Conservation (phyloP, 2,113 vertebrate species). For the Spea multiplicata region DNA sequence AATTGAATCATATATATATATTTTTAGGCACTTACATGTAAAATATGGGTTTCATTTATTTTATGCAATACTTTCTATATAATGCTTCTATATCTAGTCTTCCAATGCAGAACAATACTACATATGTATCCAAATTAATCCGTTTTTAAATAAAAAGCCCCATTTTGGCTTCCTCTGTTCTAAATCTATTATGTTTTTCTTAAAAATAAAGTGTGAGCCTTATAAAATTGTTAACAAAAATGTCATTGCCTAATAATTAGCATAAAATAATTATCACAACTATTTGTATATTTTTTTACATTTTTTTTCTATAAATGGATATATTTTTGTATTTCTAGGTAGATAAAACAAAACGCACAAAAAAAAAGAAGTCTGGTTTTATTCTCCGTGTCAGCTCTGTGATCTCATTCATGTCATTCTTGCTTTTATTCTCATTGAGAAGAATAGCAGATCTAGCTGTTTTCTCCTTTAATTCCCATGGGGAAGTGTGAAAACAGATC, state of each 20-base stretch:
- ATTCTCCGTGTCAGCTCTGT: background rate
- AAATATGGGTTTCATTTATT: background rate
- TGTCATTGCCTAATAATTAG: background rate
- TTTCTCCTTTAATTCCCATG: background rate
- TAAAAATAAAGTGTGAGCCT: background rate
- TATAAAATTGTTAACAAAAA: background rate
- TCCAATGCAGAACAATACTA: background rate
- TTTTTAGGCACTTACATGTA: background rate
- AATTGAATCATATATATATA: background rate
- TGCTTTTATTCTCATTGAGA: background rate
- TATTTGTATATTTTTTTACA: no score
- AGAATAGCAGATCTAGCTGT: background rate
- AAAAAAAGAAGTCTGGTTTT: background rate
- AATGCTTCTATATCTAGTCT: constrained; percentile 21
- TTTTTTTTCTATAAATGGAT: no score
- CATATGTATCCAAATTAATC: background rate
- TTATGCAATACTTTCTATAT: constrained; percentile 1
- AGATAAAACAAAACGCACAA: no score
- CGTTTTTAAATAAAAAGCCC: background rate
- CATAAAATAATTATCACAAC: background rate
- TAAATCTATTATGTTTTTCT: constrained; percentile 15
- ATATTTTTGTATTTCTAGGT: no score
- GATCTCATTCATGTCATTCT: background rate
- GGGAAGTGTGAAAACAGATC: background rate
- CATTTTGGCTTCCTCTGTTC: constrained; percentile 10